Evolutionary conservation across 2,113 vertebrate species (phyloP), one percentile per base, ranked within the genome.

Genomic region (Sapayoa aenigma): DNA sequence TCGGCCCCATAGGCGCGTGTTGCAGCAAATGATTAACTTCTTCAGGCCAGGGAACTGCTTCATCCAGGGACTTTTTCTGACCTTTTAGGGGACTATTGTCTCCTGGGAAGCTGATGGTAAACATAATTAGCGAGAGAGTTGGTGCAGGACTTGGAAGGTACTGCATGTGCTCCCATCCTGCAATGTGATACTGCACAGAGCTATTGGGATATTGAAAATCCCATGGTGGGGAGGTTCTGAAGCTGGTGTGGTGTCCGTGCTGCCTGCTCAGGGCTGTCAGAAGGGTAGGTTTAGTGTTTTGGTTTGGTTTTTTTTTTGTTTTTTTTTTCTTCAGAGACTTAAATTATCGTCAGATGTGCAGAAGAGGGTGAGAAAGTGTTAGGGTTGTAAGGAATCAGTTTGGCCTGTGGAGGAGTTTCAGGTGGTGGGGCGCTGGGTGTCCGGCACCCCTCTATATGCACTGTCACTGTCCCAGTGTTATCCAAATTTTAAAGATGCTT

Each of bases 1-100:
- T 30, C 12, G 33, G 52, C 17, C 25, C 46, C 4, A 3, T 42
- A 20, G 44, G 27, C 0, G 0, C 0, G 1, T 1, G 2, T 31
- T 79, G 82, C n/a, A 28, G 91, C 33, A 1, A 93, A 94, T 92
- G 7, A 92, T 95, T 95, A 95, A 96, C 88, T 84, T 77, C 80
- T 87, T 59, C 76, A 67, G 67, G 30, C 52, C 2, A 9, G 47
- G 35, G 60, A 85, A 58, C 28, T 47, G 49, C 87, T 90, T 84
- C 81, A 56, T 78, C 62, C 71, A 53, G 52, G 49, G 35, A 23
- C 55, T 88, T 92, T 92, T 71, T 85, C 60, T 95, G 49, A 83
- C 92, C 90, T 87, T 94, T 92, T 72, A n/a, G 76, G 79, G 60
- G 75, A 47, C 90, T 71, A 2, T 76, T 84, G 80, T 90, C 83